Percentiles rank a stretch among this genome's conserved stretches.
Conservation (phyloP, 2,888 invertebrate species). For the Tridacna crocea region DNA sequence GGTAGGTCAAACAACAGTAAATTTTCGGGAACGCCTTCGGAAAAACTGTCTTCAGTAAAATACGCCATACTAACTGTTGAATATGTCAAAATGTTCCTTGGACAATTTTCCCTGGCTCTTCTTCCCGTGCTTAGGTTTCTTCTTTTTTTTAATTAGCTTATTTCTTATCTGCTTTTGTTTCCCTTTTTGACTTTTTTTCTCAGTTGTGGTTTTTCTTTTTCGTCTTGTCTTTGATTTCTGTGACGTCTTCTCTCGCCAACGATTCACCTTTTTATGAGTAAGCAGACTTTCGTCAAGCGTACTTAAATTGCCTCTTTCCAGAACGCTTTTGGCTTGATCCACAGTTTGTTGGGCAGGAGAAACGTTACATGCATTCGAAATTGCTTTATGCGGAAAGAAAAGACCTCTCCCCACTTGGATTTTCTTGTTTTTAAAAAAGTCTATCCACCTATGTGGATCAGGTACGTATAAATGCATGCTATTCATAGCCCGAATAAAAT, state of each 20-base stretch:
- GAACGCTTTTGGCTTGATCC: slow-evolving; percentile 44
- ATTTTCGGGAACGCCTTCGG: slow-evolving; percentile 47
- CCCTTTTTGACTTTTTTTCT: slow-evolving; percentile 5
- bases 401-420: slow-evolving; percentile 25
- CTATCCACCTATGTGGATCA: slow-evolving; percentile 35
- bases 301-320: slow-evolving; percentile 49
- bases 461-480: slow-evolving; percentile 20
- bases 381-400: background rate
- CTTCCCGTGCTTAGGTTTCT: slow-evolving; percentile 7
- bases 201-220: background rate
- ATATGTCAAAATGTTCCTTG: background rate
- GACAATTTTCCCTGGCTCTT: background rate
- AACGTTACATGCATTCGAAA: slow-evolving; percentile 1
- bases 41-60: slow-evolving; percentile 45
- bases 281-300: slow-evolving; percentile 5
- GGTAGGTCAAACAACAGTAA: slow-evolving; percentile 55
- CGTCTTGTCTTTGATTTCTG: slow-evolving; percentile 9
- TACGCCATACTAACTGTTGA: slow-evolving; percentile 37
- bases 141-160: background rate
- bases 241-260: background rate
- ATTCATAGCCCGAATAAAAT: slow-evolving; percentile 42
- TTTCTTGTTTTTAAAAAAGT: slow-evolving; percentile 29
- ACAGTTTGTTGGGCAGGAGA: slow-evolving; percentile 45
- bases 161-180: slow-evolving; percentile 13
- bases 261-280: too few relatives aligned